Percentiles rank a stretch among this genome's conserved stretches.
These are phyloP conservation scores for Anisognathus igniventris DNA, from an alignment of 2,797 vertebrate genomes.

Conservation along the genomic window DNA sequence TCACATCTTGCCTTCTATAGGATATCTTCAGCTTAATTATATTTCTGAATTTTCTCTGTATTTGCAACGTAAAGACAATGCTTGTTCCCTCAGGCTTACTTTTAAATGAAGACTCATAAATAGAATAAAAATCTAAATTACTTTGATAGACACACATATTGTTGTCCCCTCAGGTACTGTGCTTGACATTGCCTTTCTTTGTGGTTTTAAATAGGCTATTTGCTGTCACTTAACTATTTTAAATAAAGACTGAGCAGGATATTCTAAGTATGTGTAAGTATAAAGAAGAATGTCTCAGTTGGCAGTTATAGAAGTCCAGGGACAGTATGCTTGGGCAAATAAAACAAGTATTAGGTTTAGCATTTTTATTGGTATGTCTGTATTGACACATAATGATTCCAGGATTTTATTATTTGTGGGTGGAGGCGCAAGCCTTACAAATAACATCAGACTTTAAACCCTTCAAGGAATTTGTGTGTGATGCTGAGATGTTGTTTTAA, in stretches of 20 bases:
- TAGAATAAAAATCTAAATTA: slow-evolving; percentile 43
- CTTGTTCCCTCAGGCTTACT: slow-evolving; percentile 30
- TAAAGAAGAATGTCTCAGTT: neutral
- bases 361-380: neutral
- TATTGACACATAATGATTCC: neutral
- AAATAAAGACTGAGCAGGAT: neutral
- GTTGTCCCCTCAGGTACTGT: slow-evolving; percentile 22
- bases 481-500: neutral
- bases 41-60: neutral
- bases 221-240: slow-evolving; percentile 44
- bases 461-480: neutral
- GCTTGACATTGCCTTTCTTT: slow-evolving; percentile 38
- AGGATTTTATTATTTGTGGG: neutral
- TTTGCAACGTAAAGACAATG: slow-evolving; percentile 18
- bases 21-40: slow-evolving; percentile 33
- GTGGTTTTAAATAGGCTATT: slow-evolving; percentile 27
- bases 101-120: slow-evolving; percentile 39
- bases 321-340: neutral
- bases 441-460: neutral
- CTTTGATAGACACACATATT: slow-evolving; percentile 23
- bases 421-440: neutral
- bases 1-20: neutral
- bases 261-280: neutral
- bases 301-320: neutral
- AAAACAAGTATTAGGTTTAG: neutral